Evolutionary conservation across 2,113 vertebrate species (phyloP).

Genomic region (Hyla sarda): DNA sequence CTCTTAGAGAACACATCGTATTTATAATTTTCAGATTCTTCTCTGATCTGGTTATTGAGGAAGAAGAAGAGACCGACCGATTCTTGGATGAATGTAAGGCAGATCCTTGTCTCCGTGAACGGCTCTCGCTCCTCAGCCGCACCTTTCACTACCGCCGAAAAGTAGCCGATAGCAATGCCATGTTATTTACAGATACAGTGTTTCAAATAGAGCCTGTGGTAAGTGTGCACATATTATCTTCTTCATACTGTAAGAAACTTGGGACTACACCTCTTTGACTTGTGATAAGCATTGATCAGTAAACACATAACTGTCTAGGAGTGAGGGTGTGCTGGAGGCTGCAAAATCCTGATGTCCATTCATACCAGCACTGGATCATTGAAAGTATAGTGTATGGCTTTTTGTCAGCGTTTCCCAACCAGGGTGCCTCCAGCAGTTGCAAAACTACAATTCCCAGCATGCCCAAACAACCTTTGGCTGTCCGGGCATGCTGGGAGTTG

Average conservation of each 20-base stretch:
- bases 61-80: conserved; percentile 63
- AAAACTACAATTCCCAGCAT: no score
- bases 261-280: no score
- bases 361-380: no score
- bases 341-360: no score
- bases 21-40: conserved; percentile 67
- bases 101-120: conserved; percentile 68
- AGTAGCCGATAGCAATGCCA: conserved; percentile 64
- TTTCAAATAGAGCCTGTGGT: conserved; percentile 80
- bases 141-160: conserved; percentile 69
- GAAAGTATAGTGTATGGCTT: no score
- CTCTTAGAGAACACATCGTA: not conserved
- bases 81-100: conserved; percentile 70
- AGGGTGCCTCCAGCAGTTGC: no score
- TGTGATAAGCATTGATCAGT: no score
- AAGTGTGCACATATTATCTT: conserved; percentile 49
- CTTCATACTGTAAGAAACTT: not conserved
- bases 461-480: no score
- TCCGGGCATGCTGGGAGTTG: no score
- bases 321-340: no score
- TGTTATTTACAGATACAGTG: conserved; percentile 68
- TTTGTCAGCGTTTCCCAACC: no score
- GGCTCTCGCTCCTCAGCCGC: conserved; percentile 67
- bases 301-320: no score
- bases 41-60: conserved; percentile 64